These are phyloP conservation scores for Tachypleus tridentatus DNA, from an alignment of 1,140 invertebrate genomes.

Conservation along the genomic window DNA sequence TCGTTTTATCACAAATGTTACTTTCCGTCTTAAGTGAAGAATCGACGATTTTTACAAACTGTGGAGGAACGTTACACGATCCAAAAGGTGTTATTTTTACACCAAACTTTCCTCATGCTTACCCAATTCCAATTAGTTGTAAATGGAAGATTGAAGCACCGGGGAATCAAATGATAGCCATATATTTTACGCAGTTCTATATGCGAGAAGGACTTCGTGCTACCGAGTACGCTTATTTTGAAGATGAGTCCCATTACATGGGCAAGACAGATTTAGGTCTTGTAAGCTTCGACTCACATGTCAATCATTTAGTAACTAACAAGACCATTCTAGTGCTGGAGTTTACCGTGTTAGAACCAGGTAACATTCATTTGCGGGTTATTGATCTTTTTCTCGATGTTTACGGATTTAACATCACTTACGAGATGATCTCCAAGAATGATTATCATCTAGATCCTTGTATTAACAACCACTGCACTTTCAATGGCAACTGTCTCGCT, in stretches of 20 bases:
- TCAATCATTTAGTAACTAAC: conserved; percentile 41
- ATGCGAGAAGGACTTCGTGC: conserved; percentile 63
- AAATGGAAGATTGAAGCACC: conserved; percentile 69
- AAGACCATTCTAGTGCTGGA: conserved; percentile 65
- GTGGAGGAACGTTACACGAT: conserved; percentile 15
- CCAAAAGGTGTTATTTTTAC: conserved; percentile 49
- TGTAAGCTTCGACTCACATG: conserved; percentile 31
- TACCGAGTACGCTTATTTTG: conserved; percentile 54
- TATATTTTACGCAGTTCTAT: conserved; percentile 79
- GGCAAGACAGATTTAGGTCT: conserved; percentile 27
- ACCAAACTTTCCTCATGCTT: conserved; percentile 64
- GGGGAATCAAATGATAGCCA: conserved; percentile 48
- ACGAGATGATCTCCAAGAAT: conserved; percentile 50
- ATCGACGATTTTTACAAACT: conserved; percentile 8
- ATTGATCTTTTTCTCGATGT: conserved; percentile 65
- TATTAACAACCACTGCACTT: conserved; percentile 62
- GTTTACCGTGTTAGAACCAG: conserved; percentile 53
- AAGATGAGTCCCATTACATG: conserved; percentile 22
- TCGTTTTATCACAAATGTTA: no score
- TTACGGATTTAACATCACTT: conserved; percentile 85
- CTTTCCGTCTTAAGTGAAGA: no score
- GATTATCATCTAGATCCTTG: conserved; percentile 12
- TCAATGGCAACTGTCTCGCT: conserved; percentile 67
- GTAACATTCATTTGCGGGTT: conserved; percentile 69
- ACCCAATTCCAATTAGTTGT: conserved; percentile 64